Conservation (phyloP, 2,797 vertebrate genomes). For the Sebastes oblongus region DNA sequence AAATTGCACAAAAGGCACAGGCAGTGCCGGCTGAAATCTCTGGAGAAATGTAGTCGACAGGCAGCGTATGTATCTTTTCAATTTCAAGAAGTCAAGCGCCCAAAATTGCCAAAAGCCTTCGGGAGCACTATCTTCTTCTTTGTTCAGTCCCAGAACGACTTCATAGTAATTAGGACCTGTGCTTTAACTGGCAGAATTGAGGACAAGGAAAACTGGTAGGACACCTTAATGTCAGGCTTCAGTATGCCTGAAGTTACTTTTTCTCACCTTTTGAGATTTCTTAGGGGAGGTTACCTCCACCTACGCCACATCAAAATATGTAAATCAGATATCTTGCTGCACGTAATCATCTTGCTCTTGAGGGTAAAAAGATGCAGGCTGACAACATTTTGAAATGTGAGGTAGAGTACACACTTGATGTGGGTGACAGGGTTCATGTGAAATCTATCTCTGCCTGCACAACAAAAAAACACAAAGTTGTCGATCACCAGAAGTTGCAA, state of each 20-base stretch:
- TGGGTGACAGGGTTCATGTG: conserved; percentile 19
- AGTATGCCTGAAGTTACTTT: not conserved
- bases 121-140: conserved; percentile 33
- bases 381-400: conserved; percentile 21
- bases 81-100: conserved; percentile 49
- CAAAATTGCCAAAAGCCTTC: conserved; percentile 47
- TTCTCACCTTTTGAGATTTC: not conserved
- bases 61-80: conserved; percentile 52
- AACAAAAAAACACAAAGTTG: not conserved
- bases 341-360: not conserved
- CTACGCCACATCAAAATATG: not conserved
- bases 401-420: conserved; percentile 3
- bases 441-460: not conserved
- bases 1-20: conserved; percentile 14
- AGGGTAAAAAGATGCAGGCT: conserved; percentile 5
- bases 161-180: conserved; percentile 48
- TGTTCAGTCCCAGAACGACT: conserved; percentile 34
- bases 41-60: conserved; percentile 35
- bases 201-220: conserved; percentile 20
- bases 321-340: not conserved
- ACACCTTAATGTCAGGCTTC: conserved; percentile 10
- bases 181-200: conserved; percentile 41
- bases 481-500: not conserved
- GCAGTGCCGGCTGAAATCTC: conserved; percentile 15
- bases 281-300: not conserved